Base-by-base conservation (phyloP, 1,140 invertebrate genomes). In the Drosophila dunni region DNA sequence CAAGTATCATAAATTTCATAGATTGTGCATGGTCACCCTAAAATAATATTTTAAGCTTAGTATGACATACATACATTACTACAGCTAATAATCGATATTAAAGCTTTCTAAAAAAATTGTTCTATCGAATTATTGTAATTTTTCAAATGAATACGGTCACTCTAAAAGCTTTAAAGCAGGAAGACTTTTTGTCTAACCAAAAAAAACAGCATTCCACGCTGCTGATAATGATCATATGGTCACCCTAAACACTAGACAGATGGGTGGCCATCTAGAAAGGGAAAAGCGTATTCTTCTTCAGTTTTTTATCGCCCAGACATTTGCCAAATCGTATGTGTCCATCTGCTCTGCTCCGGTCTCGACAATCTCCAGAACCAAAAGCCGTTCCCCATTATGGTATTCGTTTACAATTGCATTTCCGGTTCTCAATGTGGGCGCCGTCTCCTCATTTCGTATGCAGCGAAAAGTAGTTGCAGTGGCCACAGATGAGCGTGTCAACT, bases 361-460 rank as follows among this genome's bases (percentile, higher is more conserved):
- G 67, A 77, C 79, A 73, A 54, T 74, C 44, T 48, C 69, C 63
- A 78, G 65, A 65, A 15, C 62, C 46, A 67, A 74, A 65, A 76
- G 44, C 24, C 42, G 70, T 72, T 76, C 46, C 53, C 73, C 72
- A 75, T 70, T 75, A 29, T 71, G 74, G 78, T 76, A 53, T 70
- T 69, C 58, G 36, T 58, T 83, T 77, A 88, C 84, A 88, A 88
- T 86, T 86, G 82, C 82, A 86, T 89, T 78, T 88, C 83, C 83
- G 83, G 83, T 89, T 74, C 73, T 79, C 84, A 79, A 80, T 89
- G 83, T 88, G 84, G 84, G 83, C 83, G 77, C 77, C 79, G 77
- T 79, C 79, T 81, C 66, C 76, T 36, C n/a, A 1, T 54, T 17
- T 38, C 6, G 24, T 38, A 54, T 50, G 51, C 36, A 66, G 53